Conservation (phyloP, 2,113 vertebrate genomes). For the Dendrocopos noguchii region DNA sequence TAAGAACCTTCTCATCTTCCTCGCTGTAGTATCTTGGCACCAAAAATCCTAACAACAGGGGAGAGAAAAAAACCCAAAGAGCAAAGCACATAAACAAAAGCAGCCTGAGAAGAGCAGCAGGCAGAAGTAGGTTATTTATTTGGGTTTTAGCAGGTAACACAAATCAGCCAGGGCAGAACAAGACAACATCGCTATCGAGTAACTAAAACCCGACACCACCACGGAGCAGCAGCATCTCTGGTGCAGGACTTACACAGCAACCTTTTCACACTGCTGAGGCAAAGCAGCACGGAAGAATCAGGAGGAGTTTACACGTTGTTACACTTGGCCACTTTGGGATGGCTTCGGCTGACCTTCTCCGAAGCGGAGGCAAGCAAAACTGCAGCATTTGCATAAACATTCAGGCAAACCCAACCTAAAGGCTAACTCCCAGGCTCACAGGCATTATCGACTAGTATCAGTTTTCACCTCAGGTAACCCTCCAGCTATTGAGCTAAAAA, state of each 20-base stretch:
- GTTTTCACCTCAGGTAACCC: constrained; percentile 35
- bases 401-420: neutral
- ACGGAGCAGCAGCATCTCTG: neutral
- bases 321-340: neutral
- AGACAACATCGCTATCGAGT: constrained; percentile 16
- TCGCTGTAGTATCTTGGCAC: constrained; percentile 37
- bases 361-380: neutral
- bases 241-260: neutral
- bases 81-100: constrained; percentile 1
- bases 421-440: neutral
- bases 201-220: constrained; percentile 31
- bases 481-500: neutral
- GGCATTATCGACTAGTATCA: constrained; percentile 4
- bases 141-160: constrained; percentile 15
- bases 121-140: constrained; percentile 45
- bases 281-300: neutral
- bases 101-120: neutral
- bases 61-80: neutral
- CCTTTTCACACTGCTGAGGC: neutral
- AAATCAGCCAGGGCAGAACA: neutral
- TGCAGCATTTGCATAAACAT: neutral
- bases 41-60: constrained; percentile 29
- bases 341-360: neutral
- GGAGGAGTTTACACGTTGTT: neutral
- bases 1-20: constrained; percentile 94